Evolutionary conservation across 2,888 invertebrate species (phyloP).

Genomic region (Silvanus unidentatus): DNA sequence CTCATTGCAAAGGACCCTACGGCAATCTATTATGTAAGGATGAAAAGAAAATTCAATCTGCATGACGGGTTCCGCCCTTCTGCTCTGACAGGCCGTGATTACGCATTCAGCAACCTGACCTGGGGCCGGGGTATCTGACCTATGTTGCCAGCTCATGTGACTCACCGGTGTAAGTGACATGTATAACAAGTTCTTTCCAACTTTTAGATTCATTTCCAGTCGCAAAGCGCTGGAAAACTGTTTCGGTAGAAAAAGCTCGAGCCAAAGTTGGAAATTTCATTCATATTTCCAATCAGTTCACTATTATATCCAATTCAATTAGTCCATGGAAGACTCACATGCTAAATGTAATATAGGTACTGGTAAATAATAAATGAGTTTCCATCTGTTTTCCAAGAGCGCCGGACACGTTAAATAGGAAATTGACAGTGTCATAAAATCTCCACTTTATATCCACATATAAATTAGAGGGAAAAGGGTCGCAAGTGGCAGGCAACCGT

Average conservation of each 20-base stretch:
- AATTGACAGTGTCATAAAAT: conserved; percentile 22
- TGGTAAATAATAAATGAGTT: no score
- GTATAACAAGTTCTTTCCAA: conserved; percentile 39
- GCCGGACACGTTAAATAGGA: conserved; percentile 2
- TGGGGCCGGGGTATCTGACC: conserved; percentile 37
- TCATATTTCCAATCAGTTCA: no score
- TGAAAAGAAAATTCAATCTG: conserved; percentile 49
- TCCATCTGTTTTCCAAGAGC: background rate
- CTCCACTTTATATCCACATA: conserved; percentile 18
- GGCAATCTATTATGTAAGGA: conserved; percentile 46
- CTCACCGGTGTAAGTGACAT: conserved; percentile 42
- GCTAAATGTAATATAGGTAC: no score
- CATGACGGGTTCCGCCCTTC: conserved; percentile 44
- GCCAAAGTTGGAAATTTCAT: no score
- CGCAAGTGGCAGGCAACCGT: conserved; percentile 23
- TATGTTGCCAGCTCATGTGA: conserved; percentile 35
- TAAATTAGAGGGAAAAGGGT: conserved; percentile 25
- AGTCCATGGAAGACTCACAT: no score
- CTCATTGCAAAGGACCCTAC: conserved; percentile 29
- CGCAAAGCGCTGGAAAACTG: no score
- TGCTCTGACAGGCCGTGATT: conserved; percentile 47
- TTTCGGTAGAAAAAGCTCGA: no score
- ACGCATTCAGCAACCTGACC: conserved; percentile 45
- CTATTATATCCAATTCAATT: no score
- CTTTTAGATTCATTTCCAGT: conserved; percentile 21